phyloP scores from a whole-genome alignment of 2,888 invertebrate genomes.

The Calephelis perditalis region DNA sequence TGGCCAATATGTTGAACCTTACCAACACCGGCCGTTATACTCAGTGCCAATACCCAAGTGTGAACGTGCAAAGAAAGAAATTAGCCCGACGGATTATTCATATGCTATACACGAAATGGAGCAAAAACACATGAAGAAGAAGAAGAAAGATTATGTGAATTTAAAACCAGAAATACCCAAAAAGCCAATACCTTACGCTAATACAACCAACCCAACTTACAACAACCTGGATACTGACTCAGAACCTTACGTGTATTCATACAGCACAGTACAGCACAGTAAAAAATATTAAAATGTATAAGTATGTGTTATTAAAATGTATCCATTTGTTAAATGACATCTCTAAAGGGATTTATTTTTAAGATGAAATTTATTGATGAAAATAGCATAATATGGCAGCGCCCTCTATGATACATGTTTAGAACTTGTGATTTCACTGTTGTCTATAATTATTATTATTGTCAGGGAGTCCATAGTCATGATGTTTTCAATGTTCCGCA shows the following conservation, averaged over 20 bases:
- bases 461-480: no score
- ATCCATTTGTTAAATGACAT: no score
- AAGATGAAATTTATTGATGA: no score
- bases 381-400: no score
- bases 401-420: no score
- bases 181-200: neutral
- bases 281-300: no score
- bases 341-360: no score
- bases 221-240: neutral
- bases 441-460: no score
- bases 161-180: neutral
- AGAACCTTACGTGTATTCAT: neutral
- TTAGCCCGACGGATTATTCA: neutral
- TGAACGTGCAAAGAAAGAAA: neutral
- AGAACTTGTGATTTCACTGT: no score
- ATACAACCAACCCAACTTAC: neutral
- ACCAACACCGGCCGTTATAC: neutral
- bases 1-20: neutral
- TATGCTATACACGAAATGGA: neutral
- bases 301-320: no score
- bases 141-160: neutral
- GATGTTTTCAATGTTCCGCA: no score
- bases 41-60: neutral
- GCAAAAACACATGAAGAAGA: neutral
- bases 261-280: no score